These are phyloP conservation scores for Hippoglossus hippoglossus DNA, from an alignment of 2,797 vertebrate species.

Conservation along the genomic window DNA sequence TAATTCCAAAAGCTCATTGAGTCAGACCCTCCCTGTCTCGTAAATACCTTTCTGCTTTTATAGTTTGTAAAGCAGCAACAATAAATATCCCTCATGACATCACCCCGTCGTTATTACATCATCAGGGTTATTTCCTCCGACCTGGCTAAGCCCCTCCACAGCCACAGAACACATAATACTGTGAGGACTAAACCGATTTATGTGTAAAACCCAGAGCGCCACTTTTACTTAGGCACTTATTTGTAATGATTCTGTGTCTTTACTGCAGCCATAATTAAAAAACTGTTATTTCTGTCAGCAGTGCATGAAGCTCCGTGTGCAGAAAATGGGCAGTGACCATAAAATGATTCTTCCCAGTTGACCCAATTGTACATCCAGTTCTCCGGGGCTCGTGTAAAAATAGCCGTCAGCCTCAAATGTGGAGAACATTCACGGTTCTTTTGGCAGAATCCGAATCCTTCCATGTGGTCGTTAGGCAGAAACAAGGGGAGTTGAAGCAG, in stretches of 20 bases:
- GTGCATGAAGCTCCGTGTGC: slow-evolving; percentile 26
- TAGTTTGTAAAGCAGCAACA: too few relatives aligned
- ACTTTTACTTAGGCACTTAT: neutral
- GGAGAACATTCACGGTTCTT: slow-evolving; percentile 36
- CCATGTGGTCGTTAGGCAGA: slow-evolving; percentile 14
- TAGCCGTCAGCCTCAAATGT: slow-evolving; percentile 33
- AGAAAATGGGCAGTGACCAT: slow-evolving; percentile 58
- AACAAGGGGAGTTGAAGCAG: neutral
- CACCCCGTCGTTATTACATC: slow-evolving; percentile 2
- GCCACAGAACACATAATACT: too few relatives aligned
- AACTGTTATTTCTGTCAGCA: slow-evolving; percentile 25
- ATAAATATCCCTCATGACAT: slow-evolving; percentile 13
- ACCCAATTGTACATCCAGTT: slow-evolving; percentile 16
- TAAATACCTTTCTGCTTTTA: too few relatives aligned
- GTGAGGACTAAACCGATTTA: too few relatives aligned
- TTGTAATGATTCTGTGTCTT: neutral
- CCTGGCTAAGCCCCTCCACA: neutral
- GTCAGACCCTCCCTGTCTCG: too few relatives aligned
- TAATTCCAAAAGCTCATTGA: too few relatives aligned
- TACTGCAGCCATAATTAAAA: slow-evolving; percentile 19
- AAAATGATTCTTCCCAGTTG: slow-evolving; percentile 45
- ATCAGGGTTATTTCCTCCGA: neutral
- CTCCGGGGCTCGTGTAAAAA: slow-evolving; percentile 43
- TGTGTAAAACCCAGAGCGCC: too few relatives aligned
- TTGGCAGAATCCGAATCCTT: slow-evolving; percentile 20